Evolutionary conservation across 2,888 invertebrate species (phyloP).

Genomic region (Drosophila ustulata): DNA sequence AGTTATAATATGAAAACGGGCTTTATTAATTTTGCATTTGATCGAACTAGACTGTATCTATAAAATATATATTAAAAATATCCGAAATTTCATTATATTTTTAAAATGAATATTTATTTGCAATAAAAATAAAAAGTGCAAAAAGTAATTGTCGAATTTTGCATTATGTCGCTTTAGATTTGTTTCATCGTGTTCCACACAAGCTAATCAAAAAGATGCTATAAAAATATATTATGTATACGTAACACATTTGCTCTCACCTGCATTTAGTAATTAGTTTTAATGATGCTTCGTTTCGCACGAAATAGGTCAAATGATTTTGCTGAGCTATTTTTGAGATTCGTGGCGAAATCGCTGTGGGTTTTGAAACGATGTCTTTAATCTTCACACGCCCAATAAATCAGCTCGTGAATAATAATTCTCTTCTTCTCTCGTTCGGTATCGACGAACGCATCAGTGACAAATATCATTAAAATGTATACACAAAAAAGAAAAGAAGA

Average conservation of each 20-base stretch:
- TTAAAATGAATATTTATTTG: too few relatives aligned
- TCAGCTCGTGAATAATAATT: constrained; percentile 14
- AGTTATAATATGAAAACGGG: too few relatives aligned
- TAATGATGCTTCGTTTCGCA: constrained; percentile 32
- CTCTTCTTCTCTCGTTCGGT: not conserved
- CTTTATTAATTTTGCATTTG: too few relatives aligned
- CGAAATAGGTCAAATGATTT: constrained; percentile 28
- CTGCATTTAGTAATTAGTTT: constrained; percentile 40
- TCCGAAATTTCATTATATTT: too few relatives aligned
- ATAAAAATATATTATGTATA: not conserved
- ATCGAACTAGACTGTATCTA: too few relatives aligned
- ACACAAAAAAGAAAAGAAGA: not conserved
- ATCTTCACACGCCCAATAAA: constrained; percentile 45
- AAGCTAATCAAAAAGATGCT: too few relatives aligned
- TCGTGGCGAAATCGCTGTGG: constrained; percentile 7
- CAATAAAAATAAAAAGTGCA: too few relatives aligned
- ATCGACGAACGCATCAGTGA: constrained; percentile 49
- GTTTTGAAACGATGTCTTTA: constrained; percentile 37
- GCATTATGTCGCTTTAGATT: not conserved
- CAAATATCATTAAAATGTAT: constrained; percentile 43
- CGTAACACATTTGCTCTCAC: not conserved
- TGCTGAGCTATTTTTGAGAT: not conserved
- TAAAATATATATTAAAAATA: too few relatives aligned
- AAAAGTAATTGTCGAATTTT: not conserved
- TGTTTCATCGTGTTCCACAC: too few relatives aligned